Base-by-base conservation (phyloP, 2,888 invertebrate genomes). In the Clostera curtula region DNA sequence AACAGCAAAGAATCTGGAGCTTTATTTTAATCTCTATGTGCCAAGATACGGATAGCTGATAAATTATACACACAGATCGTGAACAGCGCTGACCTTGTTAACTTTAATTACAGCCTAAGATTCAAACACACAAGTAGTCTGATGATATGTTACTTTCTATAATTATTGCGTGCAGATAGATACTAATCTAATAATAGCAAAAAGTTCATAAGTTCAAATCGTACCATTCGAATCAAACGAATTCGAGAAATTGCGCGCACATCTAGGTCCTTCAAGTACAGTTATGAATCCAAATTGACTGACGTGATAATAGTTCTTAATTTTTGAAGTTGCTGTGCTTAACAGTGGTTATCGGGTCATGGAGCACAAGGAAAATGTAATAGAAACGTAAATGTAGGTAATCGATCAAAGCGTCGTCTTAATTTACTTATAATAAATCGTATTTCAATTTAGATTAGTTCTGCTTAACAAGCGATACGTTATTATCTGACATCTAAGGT, bases 191-290 rank as follows among this genome's bases (percentile, higher is more conserved):
- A n/a, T n/a, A n/a, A n/a, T n/a, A n/a, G 39, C 41, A 42, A 49
- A 46, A 55, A 56, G 58, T 56, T 58, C 52, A 56, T 29, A 39
- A 51, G 58, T 56, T 58, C 58, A 56, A 46, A 48, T 51, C 42
- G 38, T 42, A 46, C 35, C 43, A 48, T 35, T 33, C 47, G 37
- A 24, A 27, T 29, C 41, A 35, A 49, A 40, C 43, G 38, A 41
- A 13, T 23, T 40, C 22, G 30, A 34, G 45, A 37, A 27, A 39
- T 40, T 42, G 31, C 25, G 34, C 34, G 14, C 22, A 39, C 24
- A 31, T 24, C 31, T 24, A 29, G 29, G 16, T 33, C 31, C 31
- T 22, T 23, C 23, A 28, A 30, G 34, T 30, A 49, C 49, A 43
- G 49, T 49, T 49, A 49, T 18, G n/a, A 34, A 44, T 38, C 31